A percentile compares a stretch with the other conserved stretches of the same genome.
Evolutionary conservation across 2,888 invertebrate species (phyloP).

Genomic region (Deilephila porcellus): DNA sequence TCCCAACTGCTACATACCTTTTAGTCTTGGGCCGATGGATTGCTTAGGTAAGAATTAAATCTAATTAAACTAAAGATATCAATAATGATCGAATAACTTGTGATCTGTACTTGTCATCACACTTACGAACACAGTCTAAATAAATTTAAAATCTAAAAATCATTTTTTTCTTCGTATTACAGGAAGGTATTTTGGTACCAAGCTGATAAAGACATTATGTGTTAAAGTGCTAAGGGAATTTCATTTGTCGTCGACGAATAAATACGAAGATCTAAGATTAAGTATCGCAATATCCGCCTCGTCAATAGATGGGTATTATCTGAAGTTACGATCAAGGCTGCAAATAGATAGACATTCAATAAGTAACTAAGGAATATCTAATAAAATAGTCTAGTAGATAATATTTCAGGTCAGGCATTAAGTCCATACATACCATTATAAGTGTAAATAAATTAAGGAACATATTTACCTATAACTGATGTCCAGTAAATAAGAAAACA

Average conservation of each 20-base stretch:
- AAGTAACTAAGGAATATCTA: background rate
- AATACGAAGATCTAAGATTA: constrained; percentile 61
- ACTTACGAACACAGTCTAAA: too few species aligned
- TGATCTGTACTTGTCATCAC: too few species aligned
- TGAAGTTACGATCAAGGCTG: constrained; percentile 55
- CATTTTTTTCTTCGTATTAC: constrained; percentile 40
- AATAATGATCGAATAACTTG: background rate
- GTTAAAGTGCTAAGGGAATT: constrained; percentile 60
- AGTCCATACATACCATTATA: too few species aligned
- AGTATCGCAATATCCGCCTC: constrained; percentile 63
- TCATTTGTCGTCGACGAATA: constrained; percentile 53
- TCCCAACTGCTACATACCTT: constrained; percentile 68
- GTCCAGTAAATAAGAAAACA: too few species aligned
- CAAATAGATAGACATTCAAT: background rate
- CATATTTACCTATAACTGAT: too few species aligned
- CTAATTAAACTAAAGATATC: background rate
- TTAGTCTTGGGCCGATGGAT: constrained; percentile 76
- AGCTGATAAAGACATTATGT: constrained; percentile 66
- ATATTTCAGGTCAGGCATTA: too few species aligned
- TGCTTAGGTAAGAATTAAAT: constrained; percentile 61
- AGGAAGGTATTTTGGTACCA: constrained; percentile 69
- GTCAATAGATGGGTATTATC: constrained; percentile 59
- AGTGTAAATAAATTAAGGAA: too few species aligned
- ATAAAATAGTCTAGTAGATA: background rate
- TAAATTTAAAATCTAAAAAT: background rate